Conservation (phyloP, 2,113 vertebrate species). For the Barbus barbus region DNA sequence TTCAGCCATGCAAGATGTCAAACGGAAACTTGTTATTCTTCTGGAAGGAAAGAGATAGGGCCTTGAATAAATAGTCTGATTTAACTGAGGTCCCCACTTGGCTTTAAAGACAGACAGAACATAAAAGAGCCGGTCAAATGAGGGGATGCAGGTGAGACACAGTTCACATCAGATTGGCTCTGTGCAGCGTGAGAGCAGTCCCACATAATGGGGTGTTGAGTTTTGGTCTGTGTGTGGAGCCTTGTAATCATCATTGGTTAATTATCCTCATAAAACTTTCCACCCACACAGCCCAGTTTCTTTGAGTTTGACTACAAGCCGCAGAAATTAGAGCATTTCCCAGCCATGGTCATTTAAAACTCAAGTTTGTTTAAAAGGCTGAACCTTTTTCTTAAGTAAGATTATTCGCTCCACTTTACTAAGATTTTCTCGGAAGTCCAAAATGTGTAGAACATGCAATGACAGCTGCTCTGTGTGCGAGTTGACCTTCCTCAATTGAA, state of each 20-base stretch:
- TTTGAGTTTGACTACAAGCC: conserved; percentile 39
- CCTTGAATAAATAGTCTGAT: conserved; percentile 17
- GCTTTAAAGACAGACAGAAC: conserved; percentile 17
- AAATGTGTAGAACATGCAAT: not conserved
- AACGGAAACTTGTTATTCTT: conserved; percentile 20
- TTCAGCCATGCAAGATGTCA: conserved; percentile 11
- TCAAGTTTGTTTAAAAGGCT: not conserved
- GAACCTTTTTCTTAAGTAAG: not conserved
- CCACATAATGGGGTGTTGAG: not conserved
- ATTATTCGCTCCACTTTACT: too few relatives aligned
- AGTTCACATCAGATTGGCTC: conserved; percentile 31
- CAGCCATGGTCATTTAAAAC: conserved; percentile 28
- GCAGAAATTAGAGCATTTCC: conserved; percentile 43
- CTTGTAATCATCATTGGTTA: conserved; percentile 28
- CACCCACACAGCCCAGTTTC: conserved; percentile 30
- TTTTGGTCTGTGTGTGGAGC: conserved; percentile 17
- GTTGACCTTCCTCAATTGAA: conserved; percentile 40
- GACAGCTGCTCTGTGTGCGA: conserved; percentile 38
- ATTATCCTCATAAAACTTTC: conserved; percentile 45
- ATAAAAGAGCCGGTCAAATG: conserved; percentile 33
- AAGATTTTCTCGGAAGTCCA: not conserved
- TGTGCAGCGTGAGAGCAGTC: conserved; percentile 7
- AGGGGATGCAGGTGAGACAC: conserved; percentile 36
- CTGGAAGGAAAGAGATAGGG: conserved; percentile 18
- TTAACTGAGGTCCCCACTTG: conserved; percentile 14